Conservation (phyloP, 37 sponge, comb jelly and placozoan species). For the Cliona cf. orientalis region DNA sequence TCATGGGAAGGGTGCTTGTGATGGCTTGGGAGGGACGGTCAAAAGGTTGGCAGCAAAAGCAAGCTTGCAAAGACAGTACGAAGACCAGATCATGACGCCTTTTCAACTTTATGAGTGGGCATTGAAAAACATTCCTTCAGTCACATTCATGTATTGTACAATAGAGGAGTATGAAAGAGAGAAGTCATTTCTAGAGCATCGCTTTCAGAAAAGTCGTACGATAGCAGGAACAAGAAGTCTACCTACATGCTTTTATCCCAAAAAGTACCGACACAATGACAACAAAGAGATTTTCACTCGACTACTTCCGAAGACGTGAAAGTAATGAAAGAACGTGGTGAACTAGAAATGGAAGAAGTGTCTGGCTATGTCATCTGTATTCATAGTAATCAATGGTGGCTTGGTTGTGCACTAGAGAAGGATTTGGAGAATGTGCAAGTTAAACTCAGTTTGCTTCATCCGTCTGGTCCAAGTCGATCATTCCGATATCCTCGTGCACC, state of each 20-base stretch:
- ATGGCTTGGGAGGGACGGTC: constrained; percentile 70
- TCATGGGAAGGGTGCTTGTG: constrained; percentile 64
- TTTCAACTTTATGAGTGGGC: constrained; percentile 44
- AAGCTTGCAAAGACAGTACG: constrained; percentile 44
- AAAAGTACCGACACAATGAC: not conserved
- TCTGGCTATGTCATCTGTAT: constrained; percentile 28
- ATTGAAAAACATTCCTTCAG: constrained; percentile 10
- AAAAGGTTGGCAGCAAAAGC: constrained; percentile 51
- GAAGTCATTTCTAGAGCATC: constrained; percentile 14
- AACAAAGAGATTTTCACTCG: constrained; percentile 13
- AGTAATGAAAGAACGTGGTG: not conserved
- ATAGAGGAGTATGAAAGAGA: constrained; percentile 20
- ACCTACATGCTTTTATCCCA: constrained; percentile 49
- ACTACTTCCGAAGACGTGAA: constrained; percentile 25
- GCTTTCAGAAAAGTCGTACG: constrained; percentile 42
- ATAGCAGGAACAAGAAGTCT: constrained; percentile 47
- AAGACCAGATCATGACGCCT: constrained; percentile 57
- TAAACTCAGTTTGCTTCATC: constrained; percentile 26
- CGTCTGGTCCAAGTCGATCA: constrained; percentile 41
- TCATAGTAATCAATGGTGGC: constrained; percentile 22
- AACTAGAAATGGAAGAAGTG: constrained; percentile 24
- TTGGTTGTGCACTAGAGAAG: constrained; percentile 13
- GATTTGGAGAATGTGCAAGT: constrained; percentile 17
- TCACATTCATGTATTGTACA: constrained; percentile 19
- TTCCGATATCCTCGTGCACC: constrained; percentile 19